Evolutionary conservation across 2,113 vertebrate species (phyloP).

Genomic region (Eptesicus fuscus): DNA sequence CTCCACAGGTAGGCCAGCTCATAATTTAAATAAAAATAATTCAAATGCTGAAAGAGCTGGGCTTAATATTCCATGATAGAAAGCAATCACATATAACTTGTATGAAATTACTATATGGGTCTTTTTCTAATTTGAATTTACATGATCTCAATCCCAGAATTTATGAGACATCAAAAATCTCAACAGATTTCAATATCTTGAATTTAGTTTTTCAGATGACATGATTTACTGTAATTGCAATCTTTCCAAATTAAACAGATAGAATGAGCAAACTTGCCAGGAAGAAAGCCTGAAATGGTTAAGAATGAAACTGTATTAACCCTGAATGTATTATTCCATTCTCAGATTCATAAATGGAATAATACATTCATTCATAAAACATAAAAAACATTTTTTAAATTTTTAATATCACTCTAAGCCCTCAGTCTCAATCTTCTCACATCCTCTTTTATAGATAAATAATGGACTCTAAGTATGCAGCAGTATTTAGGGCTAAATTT

Average conservation of each 20-base stretch:
- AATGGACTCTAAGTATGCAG: neutral
- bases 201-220: constrained; percentile 23
- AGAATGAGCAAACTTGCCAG: neutral
- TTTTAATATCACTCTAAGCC: neutral
- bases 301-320: neutral
- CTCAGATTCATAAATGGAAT: neutral
- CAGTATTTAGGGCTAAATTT: neutral
- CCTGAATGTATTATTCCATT: neutral
- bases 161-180: neutral
- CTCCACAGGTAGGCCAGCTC: neutral
- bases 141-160: neutral
- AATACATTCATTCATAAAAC: neutral
- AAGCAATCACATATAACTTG: neutral
- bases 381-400: neutral
- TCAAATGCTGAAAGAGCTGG: neutral
- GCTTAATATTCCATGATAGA: neutral
- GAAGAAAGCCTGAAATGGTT: neutral
- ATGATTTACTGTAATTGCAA: constrained; percentile 23
- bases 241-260: constrained; percentile 37
- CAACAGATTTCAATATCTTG: neutral
- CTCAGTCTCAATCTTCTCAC: neutral
- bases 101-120: neutral
- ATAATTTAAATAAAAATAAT: neutral
- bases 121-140: neutral
- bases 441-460: neutral